phyloP scores from a whole-genome alignment of 1,140 invertebrate species.

The Drosophila ohnishii region DNA sequence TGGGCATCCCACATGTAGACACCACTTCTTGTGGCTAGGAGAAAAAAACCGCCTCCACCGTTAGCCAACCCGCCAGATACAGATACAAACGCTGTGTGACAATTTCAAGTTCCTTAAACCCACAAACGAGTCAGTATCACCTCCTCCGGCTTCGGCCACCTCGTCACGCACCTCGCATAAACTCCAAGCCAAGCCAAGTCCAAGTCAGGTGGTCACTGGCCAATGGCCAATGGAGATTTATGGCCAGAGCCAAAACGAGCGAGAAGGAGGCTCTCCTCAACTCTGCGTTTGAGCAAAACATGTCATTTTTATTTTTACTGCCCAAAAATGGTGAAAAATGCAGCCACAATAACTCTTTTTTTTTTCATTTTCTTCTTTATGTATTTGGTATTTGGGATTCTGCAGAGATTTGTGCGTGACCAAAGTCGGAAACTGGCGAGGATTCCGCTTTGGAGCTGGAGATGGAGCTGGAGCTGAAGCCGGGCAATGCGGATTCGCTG shows the following conservation, averaged over 20 bases:
- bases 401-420: slow-evolving; percentile 67
- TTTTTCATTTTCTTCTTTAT: slow-evolving; percentile 2
- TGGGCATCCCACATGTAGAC: slow-evolving; percentile 55
- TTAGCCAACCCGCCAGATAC: slow-evolving; percentile 42
- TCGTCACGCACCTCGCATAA: slow-evolving; percentile 67
- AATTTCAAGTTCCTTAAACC: slow-evolving; percentile 80
- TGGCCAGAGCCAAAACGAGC: slow-evolving; percentile 67
- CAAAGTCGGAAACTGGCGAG: slow-evolving; percentile 43
- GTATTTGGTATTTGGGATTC: slow-evolving; percentile 51
- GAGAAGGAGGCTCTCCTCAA: slow-evolving; percentile 40
- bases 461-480: background rate
- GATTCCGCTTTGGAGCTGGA: slow-evolving; percentile 4
- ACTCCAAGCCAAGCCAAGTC: slow-evolving; percentile 18
- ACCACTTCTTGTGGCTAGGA: slow-evolving; percentile 8
- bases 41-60: slow-evolving; percentile 57
- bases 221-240: slow-evolving; percentile 64
- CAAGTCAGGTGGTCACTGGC: slow-evolving; percentile 58
- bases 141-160: slow-evolving; percentile 14
- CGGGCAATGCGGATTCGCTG: slow-evolving; percentile 55
- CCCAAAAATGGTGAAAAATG: slow-evolving; percentile 76
- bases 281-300: slow-evolving; percentile 72
- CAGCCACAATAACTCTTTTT: slow-evolving; percentile 46
- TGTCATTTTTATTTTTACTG: slow-evolving; percentile 77
- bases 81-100: slow-evolving; percentile 51
- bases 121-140: slow-evolving; percentile 54